phyloP scores from a whole-genome alignment of 2,113 vertebrate species.

The Rhodinocichla rosea region DNA sequence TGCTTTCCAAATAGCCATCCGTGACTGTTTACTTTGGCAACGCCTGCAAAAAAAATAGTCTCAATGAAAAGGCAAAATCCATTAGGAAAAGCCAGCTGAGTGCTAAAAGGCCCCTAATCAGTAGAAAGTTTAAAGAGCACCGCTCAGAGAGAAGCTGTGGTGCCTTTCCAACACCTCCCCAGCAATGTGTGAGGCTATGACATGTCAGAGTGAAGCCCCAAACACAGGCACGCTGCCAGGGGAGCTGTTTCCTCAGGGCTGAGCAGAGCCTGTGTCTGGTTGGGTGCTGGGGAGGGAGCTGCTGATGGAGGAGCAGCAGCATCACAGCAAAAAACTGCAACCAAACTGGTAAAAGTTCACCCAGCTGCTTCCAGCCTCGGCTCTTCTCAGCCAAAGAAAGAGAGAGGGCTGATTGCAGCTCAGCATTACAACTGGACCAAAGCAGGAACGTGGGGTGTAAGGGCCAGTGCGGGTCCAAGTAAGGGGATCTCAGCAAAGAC shows the following conservation, averaged over 20 bases:
- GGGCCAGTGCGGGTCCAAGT: not conserved
- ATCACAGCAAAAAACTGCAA: not conserved
- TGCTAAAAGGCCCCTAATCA: conserved; percentile 70
- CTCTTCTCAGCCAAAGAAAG: not conserved
- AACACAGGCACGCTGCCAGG: conserved; percentile 36
- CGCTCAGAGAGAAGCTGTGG: conserved; percentile 9
- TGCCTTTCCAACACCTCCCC: conserved; percentile 63
- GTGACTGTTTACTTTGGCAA: conserved; percentile 54
- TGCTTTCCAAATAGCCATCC: conserved; percentile 45
- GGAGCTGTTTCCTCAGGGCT: not conserved
- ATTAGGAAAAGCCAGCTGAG: conserved; percentile 65
- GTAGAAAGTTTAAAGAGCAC: conserved; percentile 61
- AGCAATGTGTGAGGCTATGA: conserved; percentile 55
- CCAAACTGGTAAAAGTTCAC: not conserved
- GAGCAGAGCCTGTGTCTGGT: not conserved
- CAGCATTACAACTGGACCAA: not conserved
- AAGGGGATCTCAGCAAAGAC: not conserved
- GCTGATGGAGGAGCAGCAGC: not conserved
- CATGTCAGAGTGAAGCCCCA: conserved; percentile 63
- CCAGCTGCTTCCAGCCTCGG: not conserved
- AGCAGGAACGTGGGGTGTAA: not conserved
- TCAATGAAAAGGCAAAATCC: conserved; percentile 61
- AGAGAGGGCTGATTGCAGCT: not conserved
- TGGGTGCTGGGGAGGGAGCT: not conserved
- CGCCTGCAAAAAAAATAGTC: not conserved